A percentile compares a stretch with the other conserved stretches of the same genome.
These are phyloP conservation scores for Balanococcus diminutus DNA, from an alignment of 2,888 invertebrate genomes.

Conservation along the genomic window DNA sequence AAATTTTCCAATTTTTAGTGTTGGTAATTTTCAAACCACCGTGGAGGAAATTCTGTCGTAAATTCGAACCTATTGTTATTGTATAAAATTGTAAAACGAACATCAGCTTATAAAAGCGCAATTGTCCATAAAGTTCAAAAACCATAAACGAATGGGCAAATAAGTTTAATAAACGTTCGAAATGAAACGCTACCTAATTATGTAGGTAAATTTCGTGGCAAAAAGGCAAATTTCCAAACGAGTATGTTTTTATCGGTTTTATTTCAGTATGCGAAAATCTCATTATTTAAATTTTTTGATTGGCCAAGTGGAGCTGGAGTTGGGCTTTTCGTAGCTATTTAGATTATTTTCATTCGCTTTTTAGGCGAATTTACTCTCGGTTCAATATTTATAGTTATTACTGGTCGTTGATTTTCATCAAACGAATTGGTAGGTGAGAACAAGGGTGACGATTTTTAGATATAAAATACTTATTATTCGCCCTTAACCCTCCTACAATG, in stretches of 20 bases:
- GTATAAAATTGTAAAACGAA: background rate
- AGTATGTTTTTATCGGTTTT: background rate
- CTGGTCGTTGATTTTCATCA: no score
- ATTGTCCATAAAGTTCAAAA: background rate
- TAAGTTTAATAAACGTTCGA: background rate
- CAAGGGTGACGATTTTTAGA: no score
- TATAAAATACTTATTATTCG: no score
- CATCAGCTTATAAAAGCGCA: background rate
- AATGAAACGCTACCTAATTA: background rate
- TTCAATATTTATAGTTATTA: no score
- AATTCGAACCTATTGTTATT: background rate
- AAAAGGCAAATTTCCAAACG: background rate
- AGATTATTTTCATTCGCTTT: no score
- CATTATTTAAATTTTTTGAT: background rate
- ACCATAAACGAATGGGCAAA: background rate
- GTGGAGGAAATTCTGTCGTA: background rate
- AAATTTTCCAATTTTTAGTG: background rate
- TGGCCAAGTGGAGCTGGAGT: no score
- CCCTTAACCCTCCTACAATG: no score
- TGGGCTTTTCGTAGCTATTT: no score
- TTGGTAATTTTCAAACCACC: background rate
- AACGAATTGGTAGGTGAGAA: no score
- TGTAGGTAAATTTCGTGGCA: background rate
- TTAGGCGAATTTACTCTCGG: no score
- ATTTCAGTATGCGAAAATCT: background rate